Conservation (phyloP, 2,888 invertebrate genomes). For the Isotomurus palustris region DNA sequence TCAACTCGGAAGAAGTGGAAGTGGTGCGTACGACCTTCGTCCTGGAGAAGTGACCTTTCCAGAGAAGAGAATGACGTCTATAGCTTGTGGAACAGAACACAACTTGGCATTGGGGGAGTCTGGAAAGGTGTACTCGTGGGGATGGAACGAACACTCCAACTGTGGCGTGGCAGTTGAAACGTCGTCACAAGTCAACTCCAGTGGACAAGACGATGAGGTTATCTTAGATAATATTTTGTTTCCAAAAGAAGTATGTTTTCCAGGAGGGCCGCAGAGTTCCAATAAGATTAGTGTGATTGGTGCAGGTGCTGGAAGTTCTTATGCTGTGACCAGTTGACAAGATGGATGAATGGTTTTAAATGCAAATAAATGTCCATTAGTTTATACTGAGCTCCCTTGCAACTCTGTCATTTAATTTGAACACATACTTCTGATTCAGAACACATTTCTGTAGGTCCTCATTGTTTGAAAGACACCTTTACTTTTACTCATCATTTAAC, state of each 20-base stretch:
- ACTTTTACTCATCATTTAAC: no score
- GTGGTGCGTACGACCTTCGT: slow-evolving; percentile 27
- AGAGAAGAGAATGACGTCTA: slow-evolving; percentile 50
- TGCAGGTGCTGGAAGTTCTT: slow-evolving; percentile 56
- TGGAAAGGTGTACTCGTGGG: slow-evolving; percentile 70
- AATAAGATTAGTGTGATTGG: slow-evolving; percentile 49
- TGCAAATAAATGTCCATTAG: background rate
- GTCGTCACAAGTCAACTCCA: background rate
- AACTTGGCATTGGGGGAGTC: slow-evolving; percentile 61
- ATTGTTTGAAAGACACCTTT: no score
- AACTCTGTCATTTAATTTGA: no score
- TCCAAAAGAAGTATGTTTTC: slow-evolving; percentile 32
- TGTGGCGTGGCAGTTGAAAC: slow-evolving; percentile 56
- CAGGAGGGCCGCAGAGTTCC: slow-evolving; percentile 19
- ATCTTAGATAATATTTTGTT: slow-evolving; percentile 25
- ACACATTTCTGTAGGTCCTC: no score
- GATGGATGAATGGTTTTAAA: background rate
- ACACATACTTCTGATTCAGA: no score
- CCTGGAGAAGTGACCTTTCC: slow-evolving; percentile 48
- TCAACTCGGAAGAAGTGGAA: slow-evolving; percentile 60
- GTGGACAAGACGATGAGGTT: slow-evolving; percentile 50
- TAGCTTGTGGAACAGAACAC: slow-evolving; percentile 74
- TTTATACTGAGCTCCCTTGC: no score
- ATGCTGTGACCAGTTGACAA: slow-evolving; percentile 49
- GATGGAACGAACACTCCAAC: slow-evolving; percentile 87